phyloP scores from a whole-genome alignment of 2,113 vertebrate species.

The Tachycineta bicolor region DNA sequence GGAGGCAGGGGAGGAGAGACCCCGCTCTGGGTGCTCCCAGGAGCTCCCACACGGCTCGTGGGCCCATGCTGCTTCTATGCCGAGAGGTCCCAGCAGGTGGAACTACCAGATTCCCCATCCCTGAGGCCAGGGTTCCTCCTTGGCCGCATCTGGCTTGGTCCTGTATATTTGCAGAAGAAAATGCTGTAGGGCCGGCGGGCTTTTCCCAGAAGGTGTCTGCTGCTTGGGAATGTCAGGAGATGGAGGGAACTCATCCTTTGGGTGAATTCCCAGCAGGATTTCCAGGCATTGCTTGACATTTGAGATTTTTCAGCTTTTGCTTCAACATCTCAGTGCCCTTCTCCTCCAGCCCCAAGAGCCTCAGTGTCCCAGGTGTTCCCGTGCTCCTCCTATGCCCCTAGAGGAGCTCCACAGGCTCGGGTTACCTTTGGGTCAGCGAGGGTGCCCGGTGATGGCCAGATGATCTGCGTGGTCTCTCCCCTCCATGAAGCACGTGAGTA shows the following conservation, averaged over 20 bases:
- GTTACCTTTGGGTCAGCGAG: background rate
- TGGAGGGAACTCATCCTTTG: background rate
- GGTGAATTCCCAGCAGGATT: background rate
- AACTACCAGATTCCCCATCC: rapidly evolving
- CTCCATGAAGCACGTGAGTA: background rate
- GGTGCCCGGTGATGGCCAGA: background rate
- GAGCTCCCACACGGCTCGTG: rapidly evolving
- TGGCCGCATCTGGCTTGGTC: background rate
- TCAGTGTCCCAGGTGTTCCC: background rate
- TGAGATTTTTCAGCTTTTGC: background rate
- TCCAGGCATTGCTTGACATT: background rate
- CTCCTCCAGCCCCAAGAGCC: background rate
- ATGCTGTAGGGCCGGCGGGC: background rate
- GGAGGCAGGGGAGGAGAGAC: background rate
- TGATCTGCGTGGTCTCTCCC: background rate
- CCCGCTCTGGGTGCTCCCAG: background rate
- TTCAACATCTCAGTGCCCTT: background rate
- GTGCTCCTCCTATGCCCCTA: background rate
- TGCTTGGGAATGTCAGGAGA: background rate
- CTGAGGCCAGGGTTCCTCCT: background rate
- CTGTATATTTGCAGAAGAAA: background rate
- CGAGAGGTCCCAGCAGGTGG: background rate
- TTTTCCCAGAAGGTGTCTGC: background rate
- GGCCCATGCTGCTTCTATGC: background rate
- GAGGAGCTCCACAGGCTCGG: background rate